Conservation (phyloP, 2,797 vertebrate species). For the Enteromius fasciolatus region DNA sequence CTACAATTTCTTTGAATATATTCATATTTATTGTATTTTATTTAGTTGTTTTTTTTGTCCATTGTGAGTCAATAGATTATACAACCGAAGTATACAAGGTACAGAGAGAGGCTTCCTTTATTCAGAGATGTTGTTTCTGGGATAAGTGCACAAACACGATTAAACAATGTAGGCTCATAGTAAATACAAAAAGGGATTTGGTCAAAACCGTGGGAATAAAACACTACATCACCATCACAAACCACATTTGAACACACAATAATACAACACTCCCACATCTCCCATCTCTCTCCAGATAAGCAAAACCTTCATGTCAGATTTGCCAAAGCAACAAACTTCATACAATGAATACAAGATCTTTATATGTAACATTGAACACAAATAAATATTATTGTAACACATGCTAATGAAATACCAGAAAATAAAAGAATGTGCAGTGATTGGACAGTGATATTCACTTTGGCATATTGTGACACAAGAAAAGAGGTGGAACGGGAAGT, state of each 20-base stretch:
- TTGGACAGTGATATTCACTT: conserved; percentile 31
- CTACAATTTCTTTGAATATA: neutral
- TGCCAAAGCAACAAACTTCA: neutral
- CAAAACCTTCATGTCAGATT: neutral
- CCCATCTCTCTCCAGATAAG: neutral
- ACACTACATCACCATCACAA: conserved; percentile 3
- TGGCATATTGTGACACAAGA: conserved; percentile 20
- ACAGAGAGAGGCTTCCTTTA: conserved; percentile 1
- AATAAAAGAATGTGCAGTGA: neutral
- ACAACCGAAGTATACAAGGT: neutral
- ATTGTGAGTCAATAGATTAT: neutral
- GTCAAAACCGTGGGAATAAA: neutral
- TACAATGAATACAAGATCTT: neutral
- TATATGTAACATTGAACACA: neutral
- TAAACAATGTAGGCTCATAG: conserved; percentile 3
- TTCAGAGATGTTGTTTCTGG: neutral
- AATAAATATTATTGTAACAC: neutral
- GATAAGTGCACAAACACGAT: neutral
- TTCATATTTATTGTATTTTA: neutral
- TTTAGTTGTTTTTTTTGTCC: neutral
- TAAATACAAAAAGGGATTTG: neutral
- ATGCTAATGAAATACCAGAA: neutral
- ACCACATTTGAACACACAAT: conserved; percentile 29
- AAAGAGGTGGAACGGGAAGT: conserved; percentile 18
- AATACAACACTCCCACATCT: neutral